Evolutionary conservation across 2,797 vertebrate genomes (phyloP).

Genomic region (Cuniculus paca): DNA sequence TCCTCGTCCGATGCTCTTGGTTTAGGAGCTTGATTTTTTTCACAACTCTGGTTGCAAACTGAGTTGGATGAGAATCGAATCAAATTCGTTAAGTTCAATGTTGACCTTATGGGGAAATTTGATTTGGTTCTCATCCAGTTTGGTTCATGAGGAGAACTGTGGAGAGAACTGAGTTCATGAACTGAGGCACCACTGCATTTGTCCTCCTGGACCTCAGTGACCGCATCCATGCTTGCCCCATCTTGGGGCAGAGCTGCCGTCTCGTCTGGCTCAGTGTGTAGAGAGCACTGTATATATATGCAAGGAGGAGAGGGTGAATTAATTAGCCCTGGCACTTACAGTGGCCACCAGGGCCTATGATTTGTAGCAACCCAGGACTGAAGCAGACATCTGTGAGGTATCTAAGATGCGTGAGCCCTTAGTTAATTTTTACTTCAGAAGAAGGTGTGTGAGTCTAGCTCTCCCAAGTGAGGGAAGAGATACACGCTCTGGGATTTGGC

Average conservation of each 20-base stretch:
- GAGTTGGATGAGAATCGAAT: neutral
- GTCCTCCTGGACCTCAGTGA: neutral
- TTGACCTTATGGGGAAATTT: neutral
- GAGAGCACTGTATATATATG: neutral
- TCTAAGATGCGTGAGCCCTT: neutral
- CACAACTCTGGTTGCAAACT: neutral
- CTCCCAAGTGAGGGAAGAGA: neutral
- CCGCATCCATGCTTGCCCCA: neutral
- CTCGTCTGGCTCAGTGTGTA: neutral
- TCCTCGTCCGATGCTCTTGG: rapidly evolving
- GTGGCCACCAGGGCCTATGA: neutral
- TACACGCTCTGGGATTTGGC: neutral
- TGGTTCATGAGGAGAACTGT: neutral
- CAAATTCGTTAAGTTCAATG: neutral
- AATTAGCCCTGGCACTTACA: neutral
- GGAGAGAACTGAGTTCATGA: neutral
- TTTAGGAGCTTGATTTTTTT: neutral
- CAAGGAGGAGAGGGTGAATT: neutral
- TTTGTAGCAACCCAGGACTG: neutral
- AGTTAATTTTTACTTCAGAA: neutral
- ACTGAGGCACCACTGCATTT: neutral
- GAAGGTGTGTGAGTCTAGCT: neutral
- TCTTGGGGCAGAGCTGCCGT: neutral
- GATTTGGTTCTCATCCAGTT: neutral
- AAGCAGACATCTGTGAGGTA: too few species aligned